Base-by-base conservation (phyloP, 2,888 invertebrate species). In the Panorpa germanica region DNA sequence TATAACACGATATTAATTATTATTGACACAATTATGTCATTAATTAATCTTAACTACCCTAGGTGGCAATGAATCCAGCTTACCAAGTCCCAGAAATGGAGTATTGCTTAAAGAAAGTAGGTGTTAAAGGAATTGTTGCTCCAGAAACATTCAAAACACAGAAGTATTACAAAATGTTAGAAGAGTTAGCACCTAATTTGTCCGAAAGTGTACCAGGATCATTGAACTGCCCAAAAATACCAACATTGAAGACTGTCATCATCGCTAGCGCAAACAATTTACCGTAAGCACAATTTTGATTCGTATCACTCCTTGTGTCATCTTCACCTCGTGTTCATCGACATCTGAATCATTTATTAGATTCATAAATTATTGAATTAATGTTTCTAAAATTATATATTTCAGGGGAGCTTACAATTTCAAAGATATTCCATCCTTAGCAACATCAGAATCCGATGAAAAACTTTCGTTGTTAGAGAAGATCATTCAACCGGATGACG, bases 51-150 rank as follows among this genome's bases (percentile, higher is more conserved):
- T 25, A 7, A 21, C 14, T 5, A 19, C 48, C 50, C 19, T 49
- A 73, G 58, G 81, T 80, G 7, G 72, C 70, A 33, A 61, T 86
- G 17, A 88, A 90, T 49, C 74, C 85, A 1, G 65, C 66, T 1
- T 82, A 75, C 45, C 65, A 70, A 45, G 54, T 60, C 0, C 48
- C 55, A 7, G 88, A 90, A 47, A 40, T 86, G 2, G 59, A 68
- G 28, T 78, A 72, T 45, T 72, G 72, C 30, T 45, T 88, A 9
- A 63, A 69, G 18, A 77, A 78, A 52, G 77, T 75, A 2, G 62
- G 60, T 3, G 58, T 71, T 2, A 72, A 69, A 42, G 71, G 70
- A 0, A 46, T 85, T 4, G 50, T 86, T 2, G 58, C 70, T 3
- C 63, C 72, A 0, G 65, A 67, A 26, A 50, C 45, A 2, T 73